Evolutionary conservation across 1,140 invertebrate species (phyloP), one percentile per base, ranked within the genome.

Genomic region (Drosophila jambulina): DNA sequence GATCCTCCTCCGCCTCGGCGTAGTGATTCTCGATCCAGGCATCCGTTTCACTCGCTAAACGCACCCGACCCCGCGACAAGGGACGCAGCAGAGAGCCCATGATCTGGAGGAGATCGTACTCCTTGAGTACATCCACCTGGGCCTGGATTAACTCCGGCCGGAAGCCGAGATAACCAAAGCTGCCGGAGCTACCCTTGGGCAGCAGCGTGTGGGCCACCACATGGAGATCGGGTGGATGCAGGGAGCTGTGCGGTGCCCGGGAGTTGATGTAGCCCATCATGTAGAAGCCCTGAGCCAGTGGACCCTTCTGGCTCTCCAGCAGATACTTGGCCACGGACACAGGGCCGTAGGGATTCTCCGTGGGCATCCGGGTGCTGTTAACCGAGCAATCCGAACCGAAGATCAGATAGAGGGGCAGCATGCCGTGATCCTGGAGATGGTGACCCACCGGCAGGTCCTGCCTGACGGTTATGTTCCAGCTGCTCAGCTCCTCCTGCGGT

Each of bases 1-100:
- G 94, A 92, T 98, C 97, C 23, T 95, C 94, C 0, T 94, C 93
- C 78, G 96, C 94, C 12, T 94, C 95, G 2, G 97, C 93, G 91
- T 97, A 98, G 81, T 96, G 96, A 1, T 97, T 96, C 88, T 96
- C 95, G 63, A 99, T 96, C 17, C 95, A 86, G 0, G 97, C 97
- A 13, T 71, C 58, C 83, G 77, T 93, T 42, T n/a, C 34, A 53
- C 92, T 81, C 19, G 59, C 64, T 25, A 94, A 62, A 7, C 82
- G 71, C 19, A 94, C 82, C 49, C 67, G 75, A 4, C 94, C 94
- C 7, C 75, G 80, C 15, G 94, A 93, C 77, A 93, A 82, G 5
- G 94, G 94, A 70, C 87, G 81, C 25, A 95, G 65, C 59, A 94
- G 77, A 0, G 93, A 93, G 1, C 93, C 93, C 59, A 92, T 92